Evolutionary conservation across 92 coral and sea anemone species (phyloP).

Genomic region (Pocillopora grandis): DNA sequence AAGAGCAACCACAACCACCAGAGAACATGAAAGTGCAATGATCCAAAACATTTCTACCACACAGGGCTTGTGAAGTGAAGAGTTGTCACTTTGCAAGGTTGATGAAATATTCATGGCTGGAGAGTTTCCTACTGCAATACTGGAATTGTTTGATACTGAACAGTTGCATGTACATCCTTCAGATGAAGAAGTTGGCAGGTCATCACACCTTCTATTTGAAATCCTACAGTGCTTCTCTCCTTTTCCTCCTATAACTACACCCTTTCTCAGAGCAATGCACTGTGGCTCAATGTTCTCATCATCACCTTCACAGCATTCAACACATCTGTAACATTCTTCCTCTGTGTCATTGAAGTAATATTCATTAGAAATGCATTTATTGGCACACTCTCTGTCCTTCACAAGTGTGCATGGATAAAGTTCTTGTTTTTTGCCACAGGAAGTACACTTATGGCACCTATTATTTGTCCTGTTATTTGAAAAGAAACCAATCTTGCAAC

Average conservation of each 20-base stretch:
- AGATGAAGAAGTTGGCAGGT: neutral
- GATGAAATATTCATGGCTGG: neutral
- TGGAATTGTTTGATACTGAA: no score
- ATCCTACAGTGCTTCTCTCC: constrained; percentile 25
- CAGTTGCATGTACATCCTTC: neutral
- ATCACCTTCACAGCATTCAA: constrained; percentile 10
- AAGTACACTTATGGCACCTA: constrained; percentile 1
- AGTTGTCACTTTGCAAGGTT: neutral
- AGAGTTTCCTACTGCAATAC: neutral
- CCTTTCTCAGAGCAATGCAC: neutral
- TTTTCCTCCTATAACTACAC: constrained; percentile 14
- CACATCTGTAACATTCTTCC: constrained; percentile 6
- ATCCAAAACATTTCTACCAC: neutral
- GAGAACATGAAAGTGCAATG: neutral
- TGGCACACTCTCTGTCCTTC: constrained; percentile 14
- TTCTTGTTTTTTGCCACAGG: constrained; percentile 7
- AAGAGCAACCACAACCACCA: neutral
- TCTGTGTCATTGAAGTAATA: constrained; percentile 23
- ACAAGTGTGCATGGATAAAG: neutral
- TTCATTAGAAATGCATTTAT: neutral
- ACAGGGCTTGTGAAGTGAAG: neutral
- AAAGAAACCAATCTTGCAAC: neutral
- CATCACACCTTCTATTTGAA: neutral
- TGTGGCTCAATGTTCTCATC: constrained; percentile 1
- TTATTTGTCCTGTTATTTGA: neutral